Conservation (phyloP, 37 sponge, comb jelly and placozoan genomes). For the Geodia barretti region DNA sequence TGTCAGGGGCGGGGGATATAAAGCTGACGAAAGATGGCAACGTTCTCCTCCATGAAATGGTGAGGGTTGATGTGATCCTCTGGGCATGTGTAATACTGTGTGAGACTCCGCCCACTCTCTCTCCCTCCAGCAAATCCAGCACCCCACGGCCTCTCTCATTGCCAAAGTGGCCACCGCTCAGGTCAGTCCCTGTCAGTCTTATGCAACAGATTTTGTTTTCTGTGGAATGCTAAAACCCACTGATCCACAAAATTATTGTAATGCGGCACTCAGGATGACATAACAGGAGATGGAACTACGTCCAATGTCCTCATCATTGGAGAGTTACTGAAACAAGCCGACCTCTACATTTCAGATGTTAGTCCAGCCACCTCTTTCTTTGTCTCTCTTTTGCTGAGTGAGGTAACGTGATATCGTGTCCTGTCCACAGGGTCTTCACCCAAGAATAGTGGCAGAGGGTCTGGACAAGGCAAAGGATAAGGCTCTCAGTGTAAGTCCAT, state of each 20-base stretch:
- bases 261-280: conserved; percentile 81
- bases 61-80: conserved; percentile 9
- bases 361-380: neutral
- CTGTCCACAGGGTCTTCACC: conserved; percentile 90
- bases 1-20: conserved; percentile 99
- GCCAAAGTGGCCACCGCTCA: conserved; percentile 97
- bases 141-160: conserved; percentile 98
- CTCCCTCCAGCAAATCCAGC: conserved; percentile 92
- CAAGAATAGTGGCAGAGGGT: conserved; percentile 91
- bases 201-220: too few species aligned
- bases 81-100: neutral
- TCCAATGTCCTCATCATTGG: conserved; percentile 99
- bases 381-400: too few species aligned
- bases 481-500: conserved; percentile 76
- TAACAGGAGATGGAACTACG: conserved; percentile 99
- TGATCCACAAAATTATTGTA: neutral
- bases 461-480: conserved; percentile 93
- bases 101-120: neutral
- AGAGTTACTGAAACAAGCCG: conserved; percentile 96
- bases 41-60: conserved; percentile 99
- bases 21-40: conserved; percentile 99
- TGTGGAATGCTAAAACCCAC: too few species aligned
- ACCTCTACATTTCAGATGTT: conserved; percentile 78
- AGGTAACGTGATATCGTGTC: too few species aligned
- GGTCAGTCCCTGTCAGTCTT: too few species aligned